Evolutionary conservation across 2,797 vertebrate species (phyloP).

Genomic region (Danio jaintianensis): DNA sequence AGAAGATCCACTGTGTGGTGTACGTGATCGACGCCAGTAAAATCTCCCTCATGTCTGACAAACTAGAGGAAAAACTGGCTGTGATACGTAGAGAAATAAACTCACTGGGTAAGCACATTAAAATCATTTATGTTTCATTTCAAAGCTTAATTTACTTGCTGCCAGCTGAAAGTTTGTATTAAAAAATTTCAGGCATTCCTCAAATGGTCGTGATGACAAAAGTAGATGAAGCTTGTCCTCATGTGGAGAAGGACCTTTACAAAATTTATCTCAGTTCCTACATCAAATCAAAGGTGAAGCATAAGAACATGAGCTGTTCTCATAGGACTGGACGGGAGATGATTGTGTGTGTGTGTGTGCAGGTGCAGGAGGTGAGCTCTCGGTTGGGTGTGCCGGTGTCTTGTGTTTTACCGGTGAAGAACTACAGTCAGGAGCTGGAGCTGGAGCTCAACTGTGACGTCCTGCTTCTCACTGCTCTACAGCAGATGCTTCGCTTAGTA

Average conservation of each 20-base stretch:
- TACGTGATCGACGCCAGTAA: conserved; percentile 69
- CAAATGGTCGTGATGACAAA: conserved; percentile 73
- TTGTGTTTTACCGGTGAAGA: conserved; percentile 79
- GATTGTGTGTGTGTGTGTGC: conserved; percentile 24
- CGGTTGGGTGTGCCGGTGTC: conserved; percentile 75
- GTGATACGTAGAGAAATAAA: conserved; percentile 66
- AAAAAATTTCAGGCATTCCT: conserved; percentile 64
- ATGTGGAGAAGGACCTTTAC: conserved; percentile 58
- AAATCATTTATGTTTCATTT: too few species aligned
- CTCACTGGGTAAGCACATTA: conserved; percentile 60
- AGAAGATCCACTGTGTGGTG: conserved; percentile 71
- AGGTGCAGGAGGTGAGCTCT: conserved; percentile 70
- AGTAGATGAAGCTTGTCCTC: conserved; percentile 70
- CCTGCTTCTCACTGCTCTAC: conserved; percentile 71
- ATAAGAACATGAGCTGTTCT: too few species aligned
- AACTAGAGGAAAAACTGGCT: conserved; percentile 64
- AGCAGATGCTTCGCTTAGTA: too few species aligned
- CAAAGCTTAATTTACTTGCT: too few species aligned
- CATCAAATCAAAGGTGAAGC: conserved; percentile 66
- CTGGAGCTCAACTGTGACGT: conserved; percentile 73
- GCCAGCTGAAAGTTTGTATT: too few species aligned
- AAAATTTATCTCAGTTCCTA: conserved; percentile 63
- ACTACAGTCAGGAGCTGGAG: conserved; percentile 74
- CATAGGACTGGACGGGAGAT: too few species aligned
- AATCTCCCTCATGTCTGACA: conserved; percentile 63